A percentile compares a stretch with the other conserved stretches of the same genome.
Conservation (phyloP, 2,888 invertebrate genomes). For the Ephialtes manifestator region DNA sequence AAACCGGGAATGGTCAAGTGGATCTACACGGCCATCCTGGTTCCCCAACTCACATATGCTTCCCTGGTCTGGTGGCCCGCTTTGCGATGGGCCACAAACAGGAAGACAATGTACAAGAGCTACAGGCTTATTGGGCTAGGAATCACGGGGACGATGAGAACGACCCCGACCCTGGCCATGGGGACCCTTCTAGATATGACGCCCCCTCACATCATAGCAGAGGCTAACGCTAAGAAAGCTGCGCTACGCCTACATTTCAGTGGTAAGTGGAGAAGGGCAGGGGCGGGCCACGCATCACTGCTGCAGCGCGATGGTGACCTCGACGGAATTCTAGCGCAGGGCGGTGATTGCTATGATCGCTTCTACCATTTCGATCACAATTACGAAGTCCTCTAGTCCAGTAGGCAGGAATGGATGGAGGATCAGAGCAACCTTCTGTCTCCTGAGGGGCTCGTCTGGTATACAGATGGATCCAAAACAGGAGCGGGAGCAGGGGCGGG, state of each 20-base stretch:
- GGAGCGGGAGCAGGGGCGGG: too few relatives aligned
- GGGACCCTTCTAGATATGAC: neutral
- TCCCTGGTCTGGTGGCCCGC: slow-evolving; percentile 48
- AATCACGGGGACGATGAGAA: slow-evolving; percentile 22
- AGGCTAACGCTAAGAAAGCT: neutral
- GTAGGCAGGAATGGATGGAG: too few relatives aligned
- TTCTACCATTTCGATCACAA: neutral
- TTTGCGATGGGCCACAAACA: neutral
- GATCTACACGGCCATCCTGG: too few relatives aligned
- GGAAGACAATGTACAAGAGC: neutral
- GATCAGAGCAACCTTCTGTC: too few relatives aligned
- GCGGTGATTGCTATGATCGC: neutral
- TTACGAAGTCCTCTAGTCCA: slow-evolving; percentile 1
- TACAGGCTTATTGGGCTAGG: slow-evolving; percentile 51
- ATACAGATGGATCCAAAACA: too few relatives aligned
- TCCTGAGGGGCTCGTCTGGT: too few relatives aligned
- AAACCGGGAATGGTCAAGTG: too few relatives aligned
- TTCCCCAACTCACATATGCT: slow-evolving; percentile 37
- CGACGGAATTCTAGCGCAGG: neutral
- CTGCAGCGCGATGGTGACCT: neutral
- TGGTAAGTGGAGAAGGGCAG: slow-evolving; percentile 25
- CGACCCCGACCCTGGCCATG: neutral
- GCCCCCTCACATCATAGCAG: slow-evolving; percentile 6
- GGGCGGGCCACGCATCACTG: neutral
- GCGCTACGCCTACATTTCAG: neutral